Conservation (phyloP, 2,113 vertebrate genomes). For the Chinchilla lanigera region DNA sequence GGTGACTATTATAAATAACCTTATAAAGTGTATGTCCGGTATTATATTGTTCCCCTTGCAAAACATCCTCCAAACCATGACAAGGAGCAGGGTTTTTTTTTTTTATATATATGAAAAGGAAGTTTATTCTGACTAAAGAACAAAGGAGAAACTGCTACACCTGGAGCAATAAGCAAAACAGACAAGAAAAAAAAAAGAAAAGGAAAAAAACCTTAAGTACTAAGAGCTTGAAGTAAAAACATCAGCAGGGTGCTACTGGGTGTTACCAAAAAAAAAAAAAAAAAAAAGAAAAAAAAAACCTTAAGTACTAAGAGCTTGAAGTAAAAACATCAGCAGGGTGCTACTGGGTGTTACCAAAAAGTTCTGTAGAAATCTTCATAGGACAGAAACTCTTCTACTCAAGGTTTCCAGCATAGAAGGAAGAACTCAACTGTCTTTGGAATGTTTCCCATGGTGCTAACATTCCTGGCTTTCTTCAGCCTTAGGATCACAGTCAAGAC, state of each 20-base stretch:
- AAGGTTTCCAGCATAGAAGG: background rate
- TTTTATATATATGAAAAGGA: too few relatives aligned
- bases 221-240: background rate
- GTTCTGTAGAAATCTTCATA: background rate
- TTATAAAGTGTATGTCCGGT: too few relatives aligned
- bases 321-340: background rate
- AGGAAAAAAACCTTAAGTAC: background rate
- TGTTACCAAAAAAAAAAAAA: too few relatives aligned
- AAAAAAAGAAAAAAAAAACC: background rate
- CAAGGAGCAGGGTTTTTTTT: too few relatives aligned
- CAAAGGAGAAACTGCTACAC: background rate
- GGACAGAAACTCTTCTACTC: background rate
- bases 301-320: background rate
- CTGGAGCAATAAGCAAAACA: background rate
- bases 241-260: background rate
- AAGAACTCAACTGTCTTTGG: background rate
- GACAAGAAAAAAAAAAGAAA: background rate
- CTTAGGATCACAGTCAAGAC: background rate
- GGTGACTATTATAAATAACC: too few relatives aligned
- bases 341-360: background rate
- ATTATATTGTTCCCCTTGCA: too few relatives aligned
- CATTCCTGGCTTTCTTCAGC: background rate
- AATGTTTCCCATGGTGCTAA: background rate
- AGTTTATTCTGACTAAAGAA: background rate
- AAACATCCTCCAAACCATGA: too few relatives aligned